Conservation (phyloP, 2,113 vertebrate species). For the Bagarius yarrelli region DNA sequence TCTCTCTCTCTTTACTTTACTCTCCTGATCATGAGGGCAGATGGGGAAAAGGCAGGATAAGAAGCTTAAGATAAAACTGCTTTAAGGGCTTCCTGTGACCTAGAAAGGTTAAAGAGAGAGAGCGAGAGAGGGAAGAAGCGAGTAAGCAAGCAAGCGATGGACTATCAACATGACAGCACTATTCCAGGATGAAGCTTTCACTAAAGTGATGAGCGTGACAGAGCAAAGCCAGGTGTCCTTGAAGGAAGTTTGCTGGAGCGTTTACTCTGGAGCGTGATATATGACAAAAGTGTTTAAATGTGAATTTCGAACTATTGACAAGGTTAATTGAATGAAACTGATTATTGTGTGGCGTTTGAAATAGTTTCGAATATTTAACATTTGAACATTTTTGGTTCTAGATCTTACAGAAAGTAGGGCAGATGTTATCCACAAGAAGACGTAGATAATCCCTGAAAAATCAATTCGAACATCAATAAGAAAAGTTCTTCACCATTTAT, state of each 20-base stretch:
- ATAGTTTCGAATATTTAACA: too few species aligned
- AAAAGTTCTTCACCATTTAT: too few species aligned
- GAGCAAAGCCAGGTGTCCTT: constrained; percentile 60
- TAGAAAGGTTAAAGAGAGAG: constrained; percentile 40
- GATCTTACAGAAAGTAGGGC: too few species aligned
- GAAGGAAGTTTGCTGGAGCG: constrained; percentile 10
- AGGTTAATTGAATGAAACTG: too few species aligned
- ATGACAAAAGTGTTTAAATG: too few species aligned
- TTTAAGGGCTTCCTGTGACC: constrained; percentile 41
- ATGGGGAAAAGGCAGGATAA: constrained; percentile 55
- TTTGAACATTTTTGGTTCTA: too few species aligned
- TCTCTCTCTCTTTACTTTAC: constrained; percentile 10
- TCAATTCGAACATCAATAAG: too few species aligned
- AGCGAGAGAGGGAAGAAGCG: constrained; percentile 10
- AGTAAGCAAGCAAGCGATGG: not conserved
- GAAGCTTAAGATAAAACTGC: constrained; percentile 60
- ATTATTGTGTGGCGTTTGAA: too few species aligned
- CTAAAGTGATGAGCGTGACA: constrained; percentile 56
- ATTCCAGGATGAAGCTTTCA: constrained; percentile 7
- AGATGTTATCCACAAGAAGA: too few species aligned
- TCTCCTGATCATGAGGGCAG: constrained; percentile 44
- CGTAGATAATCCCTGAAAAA: too few species aligned
- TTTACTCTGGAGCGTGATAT: not conserved
- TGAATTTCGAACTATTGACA: too few species aligned
- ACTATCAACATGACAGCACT: constrained; percentile 10